phyloP scores from a whole-genome alignment of 2,888 invertebrate species.

The Trissonchulus latispiculum region DNA sequence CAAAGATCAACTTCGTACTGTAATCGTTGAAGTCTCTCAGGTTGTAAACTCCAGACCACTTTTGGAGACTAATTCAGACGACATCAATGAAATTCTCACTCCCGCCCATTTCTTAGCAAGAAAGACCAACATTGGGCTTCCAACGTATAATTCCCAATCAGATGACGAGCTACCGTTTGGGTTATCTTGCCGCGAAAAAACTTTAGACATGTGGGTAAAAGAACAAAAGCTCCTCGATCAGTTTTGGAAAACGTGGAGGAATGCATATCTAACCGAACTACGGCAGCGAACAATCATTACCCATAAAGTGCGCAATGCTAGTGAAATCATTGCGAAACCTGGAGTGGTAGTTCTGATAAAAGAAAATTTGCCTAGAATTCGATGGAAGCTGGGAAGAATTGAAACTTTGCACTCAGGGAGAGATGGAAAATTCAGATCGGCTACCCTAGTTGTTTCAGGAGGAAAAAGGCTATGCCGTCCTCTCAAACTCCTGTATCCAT shows the following conservation, averaged over 20 bases:
- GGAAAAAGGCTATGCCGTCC: neutral
- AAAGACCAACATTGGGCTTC: neutral
- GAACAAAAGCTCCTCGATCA: too few species aligned
- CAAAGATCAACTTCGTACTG: too few species aligned
- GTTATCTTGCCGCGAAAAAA: too few species aligned
- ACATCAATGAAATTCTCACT: neutral
- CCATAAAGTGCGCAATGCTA: neutral
- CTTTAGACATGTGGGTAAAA: neutral
- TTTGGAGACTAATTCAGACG: too few species aligned
- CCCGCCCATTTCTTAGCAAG: neutral
- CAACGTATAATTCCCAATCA: neutral
- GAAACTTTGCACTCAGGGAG: neutral
- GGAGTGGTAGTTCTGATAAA: neutral
- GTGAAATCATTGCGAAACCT: neutral
- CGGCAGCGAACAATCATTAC: neutral
- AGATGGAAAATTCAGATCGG: neutral
- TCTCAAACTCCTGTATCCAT: neutral
- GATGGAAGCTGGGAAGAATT: neutral
- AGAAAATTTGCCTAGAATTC: too few species aligned
- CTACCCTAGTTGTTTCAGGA: neutral
- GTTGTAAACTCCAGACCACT: too few species aligned
- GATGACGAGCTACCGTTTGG: too few species aligned
- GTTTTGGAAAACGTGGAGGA: neutral
- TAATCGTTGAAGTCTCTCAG: too few species aligned
- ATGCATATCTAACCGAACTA: neutral